These are phyloP conservation scores for Prunella strophiata DNA, from an alignment of 2,797 vertebrate genomes.

Conservation along the genomic window DNA sequence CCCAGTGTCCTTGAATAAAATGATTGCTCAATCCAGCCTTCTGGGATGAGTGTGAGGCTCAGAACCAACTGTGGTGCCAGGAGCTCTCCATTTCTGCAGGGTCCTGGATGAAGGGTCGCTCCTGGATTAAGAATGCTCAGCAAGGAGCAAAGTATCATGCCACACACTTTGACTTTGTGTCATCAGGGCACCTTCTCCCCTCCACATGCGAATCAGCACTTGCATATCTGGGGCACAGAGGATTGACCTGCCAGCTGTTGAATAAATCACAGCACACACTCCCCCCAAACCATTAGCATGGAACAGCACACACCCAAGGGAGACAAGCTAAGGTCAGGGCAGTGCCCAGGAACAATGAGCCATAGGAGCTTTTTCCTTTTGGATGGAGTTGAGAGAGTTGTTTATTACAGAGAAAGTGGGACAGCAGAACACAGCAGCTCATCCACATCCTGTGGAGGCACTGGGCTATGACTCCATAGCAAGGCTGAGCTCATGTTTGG, in stretches of 20 bases:
- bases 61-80: neutral
- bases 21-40: neutral
- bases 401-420: neutral
- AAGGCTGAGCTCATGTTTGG: neutral
- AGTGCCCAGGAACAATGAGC: neutral
- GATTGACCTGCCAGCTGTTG: constrained; percentile 1
- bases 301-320: neutral
- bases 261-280: neutral
- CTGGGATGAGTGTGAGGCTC: neutral
- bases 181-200: neutral
- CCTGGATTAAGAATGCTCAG: neutral
- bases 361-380: neutral
- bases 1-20: neutral
- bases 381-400: neutral
- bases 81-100: neutral
- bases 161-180: neutral
- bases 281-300: neutral
- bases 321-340: neutral
- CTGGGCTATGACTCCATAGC: neutral
- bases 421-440: neutral
- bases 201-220: neutral
- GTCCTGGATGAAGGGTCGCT: neutral
- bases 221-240: neutral
- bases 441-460: neutral
- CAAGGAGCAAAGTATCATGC: neutral